Conservation (phyloP, 2,113 vertebrate species). For the Otocyon megalotis region DNA sequence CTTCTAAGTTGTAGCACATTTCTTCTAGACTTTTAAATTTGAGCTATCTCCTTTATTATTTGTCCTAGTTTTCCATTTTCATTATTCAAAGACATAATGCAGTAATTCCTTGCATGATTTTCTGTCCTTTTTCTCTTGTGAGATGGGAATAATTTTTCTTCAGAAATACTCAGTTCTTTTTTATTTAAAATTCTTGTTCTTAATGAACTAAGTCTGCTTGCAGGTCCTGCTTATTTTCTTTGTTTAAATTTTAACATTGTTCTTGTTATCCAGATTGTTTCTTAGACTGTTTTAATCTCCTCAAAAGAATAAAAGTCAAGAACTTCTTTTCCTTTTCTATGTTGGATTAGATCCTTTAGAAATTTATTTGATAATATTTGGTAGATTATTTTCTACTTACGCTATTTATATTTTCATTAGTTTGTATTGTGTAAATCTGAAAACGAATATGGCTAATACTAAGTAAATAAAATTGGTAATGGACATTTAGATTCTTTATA, state of each 20-base stretch:
- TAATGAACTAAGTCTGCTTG: neutral
- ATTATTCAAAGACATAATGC: neutral
- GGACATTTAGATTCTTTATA: neutral
- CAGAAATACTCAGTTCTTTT: conserved; percentile 18
- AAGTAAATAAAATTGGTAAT: neutral
- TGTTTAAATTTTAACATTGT: conserved; percentile 40
- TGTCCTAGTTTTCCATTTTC: conserved; percentile 17
- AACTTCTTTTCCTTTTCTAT: neutral
- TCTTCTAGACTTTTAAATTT: conserved; percentile 12
- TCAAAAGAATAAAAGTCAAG: neutral
- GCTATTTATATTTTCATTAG: neutral
- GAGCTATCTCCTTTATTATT: neutral
- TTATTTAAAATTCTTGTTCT: neutral
- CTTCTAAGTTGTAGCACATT: conserved; percentile 6
- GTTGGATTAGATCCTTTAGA: neutral
- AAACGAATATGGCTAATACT: neutral
- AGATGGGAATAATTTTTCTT: neutral
- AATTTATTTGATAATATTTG: conserved; percentile 12
- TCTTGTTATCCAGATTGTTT: neutral
- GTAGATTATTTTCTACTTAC: conserved; percentile 11
- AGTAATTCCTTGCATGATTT: neutral
- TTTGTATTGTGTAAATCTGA: neutral
- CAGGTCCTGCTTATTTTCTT: neutral
- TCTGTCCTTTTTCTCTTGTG: neutral
- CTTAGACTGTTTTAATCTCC: neutral